phyloP scores from a whole-genome alignment of 1,140 invertebrate genomes.

The Magallana gigas region DNA sequence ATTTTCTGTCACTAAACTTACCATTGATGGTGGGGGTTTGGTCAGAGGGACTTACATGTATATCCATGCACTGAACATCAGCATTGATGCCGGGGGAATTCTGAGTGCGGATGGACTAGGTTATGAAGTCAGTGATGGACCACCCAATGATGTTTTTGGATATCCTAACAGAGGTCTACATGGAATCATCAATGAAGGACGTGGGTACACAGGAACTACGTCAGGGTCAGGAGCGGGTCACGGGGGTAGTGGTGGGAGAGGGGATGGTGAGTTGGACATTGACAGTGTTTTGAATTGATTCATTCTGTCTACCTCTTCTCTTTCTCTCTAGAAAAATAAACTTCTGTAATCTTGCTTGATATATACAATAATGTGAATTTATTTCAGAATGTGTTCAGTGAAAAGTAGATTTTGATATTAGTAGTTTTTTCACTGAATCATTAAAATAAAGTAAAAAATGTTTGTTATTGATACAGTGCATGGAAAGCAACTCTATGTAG shows the following conservation, averaged over 20 bases:
- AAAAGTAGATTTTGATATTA: too few species aligned
- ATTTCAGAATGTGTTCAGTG: too few species aligned
- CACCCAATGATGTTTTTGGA: conserved; percentile 41
- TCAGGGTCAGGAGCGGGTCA: conserved; percentile 68
- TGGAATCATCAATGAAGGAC: conserved; percentile 69
- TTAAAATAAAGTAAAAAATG: too few species aligned
- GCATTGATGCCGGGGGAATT: conserved; percentile 66
- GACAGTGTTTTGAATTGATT: too few species aligned
- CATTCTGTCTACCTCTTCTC: too few species aligned
- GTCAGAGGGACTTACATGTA: conserved; percentile 68
- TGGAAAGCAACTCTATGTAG: too few species aligned
- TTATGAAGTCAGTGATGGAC: conserved; percentile 64
- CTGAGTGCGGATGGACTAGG: conserved; percentile 69
- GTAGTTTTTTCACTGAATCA: too few species aligned
- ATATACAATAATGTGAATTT: background rate
- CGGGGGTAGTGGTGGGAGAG: conserved; percentile 70
- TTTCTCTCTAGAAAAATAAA: too few species aligned
- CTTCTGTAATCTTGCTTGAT: background rate
- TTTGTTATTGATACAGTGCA: too few species aligned
- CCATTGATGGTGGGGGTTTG: conserved; percentile 70
- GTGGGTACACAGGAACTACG: conserved; percentile 52
- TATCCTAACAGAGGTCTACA: conserved; percentile 56
- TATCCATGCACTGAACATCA: conserved; percentile 67
- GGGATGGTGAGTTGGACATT: conserved; percentile 58
- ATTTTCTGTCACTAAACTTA: conserved; percentile 59